A percentile compares a stretch with the other conserved stretches of the same genome.
These are phyloP conservation scores for Cassiopea xamachana DNA, from an alignment of 30 jellyfish, hydroid and myxozoan genomes.

Conservation along the genomic window DNA sequence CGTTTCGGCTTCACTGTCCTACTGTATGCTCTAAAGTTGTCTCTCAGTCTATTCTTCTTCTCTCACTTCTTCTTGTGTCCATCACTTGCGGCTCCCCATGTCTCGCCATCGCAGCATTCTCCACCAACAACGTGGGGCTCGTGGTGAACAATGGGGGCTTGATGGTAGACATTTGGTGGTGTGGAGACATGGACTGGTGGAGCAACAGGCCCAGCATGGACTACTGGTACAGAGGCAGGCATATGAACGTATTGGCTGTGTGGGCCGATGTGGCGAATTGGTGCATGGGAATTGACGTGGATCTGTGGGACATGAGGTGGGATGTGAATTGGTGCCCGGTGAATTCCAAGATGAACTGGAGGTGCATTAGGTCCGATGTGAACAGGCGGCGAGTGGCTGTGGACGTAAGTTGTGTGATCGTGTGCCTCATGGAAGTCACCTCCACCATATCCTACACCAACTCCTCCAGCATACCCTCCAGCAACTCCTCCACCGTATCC, in stretches of 20 bases:
- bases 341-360: conserved; percentile 96
- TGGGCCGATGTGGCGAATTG: conserved; percentile 96
- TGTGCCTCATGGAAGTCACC: conserved; percentile 79
- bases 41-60: not conserved
- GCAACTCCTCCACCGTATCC: conserved; percentile 21
- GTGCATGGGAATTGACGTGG: conserved; percentile 96
- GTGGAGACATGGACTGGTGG: conserved; percentile 98
- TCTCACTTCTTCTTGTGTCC: conserved; percentile 63
- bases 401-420: conserved; percentile 90
- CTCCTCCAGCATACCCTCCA: conserved; percentile 39
- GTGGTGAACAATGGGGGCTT: conserved; percentile 96
- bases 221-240: conserved; percentile 96
- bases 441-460: conserved; percentile 54
- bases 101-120: conserved; percentile 72
- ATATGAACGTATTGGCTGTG: conserved; percentile 94
- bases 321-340: conserved; percentile 94
- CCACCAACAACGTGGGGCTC: conserved; percentile 92
- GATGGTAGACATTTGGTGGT: conserved; percentile 96
- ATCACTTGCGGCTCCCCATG: conserved; percentile 64
- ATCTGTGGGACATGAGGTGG: conserved; percentile 98
- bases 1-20: no score
- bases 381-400: conserved; percentile 94
- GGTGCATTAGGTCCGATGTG: conserved; percentile 99
- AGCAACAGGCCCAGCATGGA: conserved; percentile 96
- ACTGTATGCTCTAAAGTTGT: not conserved